phyloP scores from a whole-genome alignment of 2,113 vertebrate genomes.

The Pelvicachromis taeniatus region DNA sequence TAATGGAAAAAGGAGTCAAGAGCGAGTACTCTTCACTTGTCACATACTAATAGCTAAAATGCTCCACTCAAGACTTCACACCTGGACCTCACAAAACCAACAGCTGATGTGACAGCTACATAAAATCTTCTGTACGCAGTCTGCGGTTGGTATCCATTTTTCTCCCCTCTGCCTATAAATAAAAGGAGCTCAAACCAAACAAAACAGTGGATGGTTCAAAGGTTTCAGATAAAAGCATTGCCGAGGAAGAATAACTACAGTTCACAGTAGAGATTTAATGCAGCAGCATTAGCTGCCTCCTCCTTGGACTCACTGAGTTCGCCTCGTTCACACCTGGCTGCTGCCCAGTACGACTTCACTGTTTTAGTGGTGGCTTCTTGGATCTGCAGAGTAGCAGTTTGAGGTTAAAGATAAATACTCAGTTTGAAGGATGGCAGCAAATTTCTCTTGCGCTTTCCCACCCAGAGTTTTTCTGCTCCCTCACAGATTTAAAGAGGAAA shows the following conservation, averaged over 20 bases:
- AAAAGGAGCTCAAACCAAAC: neutral
- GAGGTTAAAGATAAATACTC: constrained; percentile 25
- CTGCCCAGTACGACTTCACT: neutral
- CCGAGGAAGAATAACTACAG: neutral
- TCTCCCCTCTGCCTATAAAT: neutral
- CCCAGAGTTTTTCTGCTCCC: neutral
- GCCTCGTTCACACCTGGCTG: neutral
- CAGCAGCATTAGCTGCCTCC: neutral
- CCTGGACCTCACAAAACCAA: neutral
- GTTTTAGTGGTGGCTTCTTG: neutral
- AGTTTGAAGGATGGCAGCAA: neutral
- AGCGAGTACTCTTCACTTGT: neutral
- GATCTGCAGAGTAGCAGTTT: constrained; percentile 8
- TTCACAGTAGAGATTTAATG: neutral
- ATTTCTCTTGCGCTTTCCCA: constrained; percentile 3
- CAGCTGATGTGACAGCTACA: neutral
- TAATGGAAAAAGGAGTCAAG: neutral
- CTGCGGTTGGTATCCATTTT: neutral
- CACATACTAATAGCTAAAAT: neutral
- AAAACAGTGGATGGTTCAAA: neutral
- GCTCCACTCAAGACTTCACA: neutral
- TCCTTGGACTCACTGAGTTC: neutral
- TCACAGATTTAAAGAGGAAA: constrained; percentile 18
- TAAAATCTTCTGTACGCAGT: neutral
- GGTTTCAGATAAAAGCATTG: neutral